These are phyloP conservation scores for Syrphus vitripennis DNA, from an alignment of 2,888 invertebrate genomes.

Conservation along the genomic window DNA sequence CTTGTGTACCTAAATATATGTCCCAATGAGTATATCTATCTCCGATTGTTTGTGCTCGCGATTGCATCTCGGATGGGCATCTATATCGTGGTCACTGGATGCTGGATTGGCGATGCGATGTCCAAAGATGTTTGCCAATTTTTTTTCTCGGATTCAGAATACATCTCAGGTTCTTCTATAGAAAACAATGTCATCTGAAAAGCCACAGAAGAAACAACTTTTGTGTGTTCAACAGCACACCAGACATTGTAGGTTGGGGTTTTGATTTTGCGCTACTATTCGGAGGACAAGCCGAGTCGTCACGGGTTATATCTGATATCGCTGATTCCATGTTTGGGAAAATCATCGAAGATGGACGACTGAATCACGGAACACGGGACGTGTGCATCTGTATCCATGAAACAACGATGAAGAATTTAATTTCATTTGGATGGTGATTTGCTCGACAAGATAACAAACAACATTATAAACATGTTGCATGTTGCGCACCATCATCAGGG, in stretches of 20 bases:
- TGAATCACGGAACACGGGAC: background rate
- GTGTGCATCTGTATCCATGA: background rate
- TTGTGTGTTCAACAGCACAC: conserved; percentile 31
- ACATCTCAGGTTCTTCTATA: conserved; percentile 26
- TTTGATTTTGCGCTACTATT: conserved; percentile 35
- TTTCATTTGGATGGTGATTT: conserved; percentile 66
- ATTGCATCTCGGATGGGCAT: conserved; percentile 51
- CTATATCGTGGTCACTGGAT: conserved; percentile 32
- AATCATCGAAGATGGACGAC: background rate
- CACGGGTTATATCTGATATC: background rate
- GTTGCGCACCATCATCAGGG: conserved; percentile 13
- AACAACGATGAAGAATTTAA: conserved; percentile 56
- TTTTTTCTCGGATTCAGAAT: background rate
- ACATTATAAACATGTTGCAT: conserved; percentile 61
- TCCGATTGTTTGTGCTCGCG: conserved; percentile 60
- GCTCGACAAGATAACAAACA: conserved; percentile 67
- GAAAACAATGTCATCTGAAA: conserved; percentile 65
- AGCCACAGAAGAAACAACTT: conserved; percentile 10
- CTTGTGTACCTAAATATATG: conserved; percentile 3
- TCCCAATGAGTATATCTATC: conserved; percentile 53
- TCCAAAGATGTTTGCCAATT: conserved; percentile 52
- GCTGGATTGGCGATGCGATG: conserved; percentile 36
- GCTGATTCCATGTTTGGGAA: conserved; percentile 33
- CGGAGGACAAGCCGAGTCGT: background rate
- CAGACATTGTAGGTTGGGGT: conserved; percentile 54